Percentiles rank a stretch among this genome's conserved stretches.
Evolutionary conservation across 2,888 invertebrate genomes (phyloP).

Genomic region (Limnephilus auricula): DNA sequence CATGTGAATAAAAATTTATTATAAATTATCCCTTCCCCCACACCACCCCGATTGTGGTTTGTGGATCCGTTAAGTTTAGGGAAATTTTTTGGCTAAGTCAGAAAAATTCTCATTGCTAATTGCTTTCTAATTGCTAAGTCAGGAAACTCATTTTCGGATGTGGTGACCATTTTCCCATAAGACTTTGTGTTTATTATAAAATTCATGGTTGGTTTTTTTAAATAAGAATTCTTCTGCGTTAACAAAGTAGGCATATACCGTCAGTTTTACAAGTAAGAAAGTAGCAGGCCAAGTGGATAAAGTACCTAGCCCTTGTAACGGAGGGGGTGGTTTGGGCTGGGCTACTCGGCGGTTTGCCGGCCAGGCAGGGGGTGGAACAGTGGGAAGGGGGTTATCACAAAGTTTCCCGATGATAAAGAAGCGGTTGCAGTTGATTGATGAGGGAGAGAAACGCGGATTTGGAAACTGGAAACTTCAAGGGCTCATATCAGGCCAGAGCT

Average conservation of each 20-base stretch:
- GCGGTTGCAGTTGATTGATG: constrained; percentile 53
- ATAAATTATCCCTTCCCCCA: no score
- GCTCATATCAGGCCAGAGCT: constrained; percentile 15
- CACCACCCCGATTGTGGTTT: no score
- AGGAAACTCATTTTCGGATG: no score
- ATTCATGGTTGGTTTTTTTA: neutral
- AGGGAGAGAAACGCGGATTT: constrained; percentile 10
- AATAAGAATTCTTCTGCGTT: neutral
- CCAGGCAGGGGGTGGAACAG: neutral
- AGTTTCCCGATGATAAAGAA: constrained; percentile 51
- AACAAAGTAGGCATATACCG: neutral
- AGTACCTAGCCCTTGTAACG: constrained; percentile 13
- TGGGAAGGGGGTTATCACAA: constrained; percentile 18
- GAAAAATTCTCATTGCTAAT: no score
- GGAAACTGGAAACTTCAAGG: neutral
- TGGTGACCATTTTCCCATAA: no score
- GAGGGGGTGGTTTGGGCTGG: neutral
- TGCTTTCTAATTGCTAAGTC: no score
- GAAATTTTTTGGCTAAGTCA: no score
- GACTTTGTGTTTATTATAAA: no score
- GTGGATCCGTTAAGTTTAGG: no score
- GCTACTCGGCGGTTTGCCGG: neutral
- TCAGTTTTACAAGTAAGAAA: neutral
- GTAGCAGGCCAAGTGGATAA: neutral
- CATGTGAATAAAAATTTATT: no score